Percentiles rank a stretch among this genome's conserved stretches.
Evolutionary conservation across 2,797 vertebrate genomes (phyloP).

Genomic region (Notolabrus celidotus): DNA sequence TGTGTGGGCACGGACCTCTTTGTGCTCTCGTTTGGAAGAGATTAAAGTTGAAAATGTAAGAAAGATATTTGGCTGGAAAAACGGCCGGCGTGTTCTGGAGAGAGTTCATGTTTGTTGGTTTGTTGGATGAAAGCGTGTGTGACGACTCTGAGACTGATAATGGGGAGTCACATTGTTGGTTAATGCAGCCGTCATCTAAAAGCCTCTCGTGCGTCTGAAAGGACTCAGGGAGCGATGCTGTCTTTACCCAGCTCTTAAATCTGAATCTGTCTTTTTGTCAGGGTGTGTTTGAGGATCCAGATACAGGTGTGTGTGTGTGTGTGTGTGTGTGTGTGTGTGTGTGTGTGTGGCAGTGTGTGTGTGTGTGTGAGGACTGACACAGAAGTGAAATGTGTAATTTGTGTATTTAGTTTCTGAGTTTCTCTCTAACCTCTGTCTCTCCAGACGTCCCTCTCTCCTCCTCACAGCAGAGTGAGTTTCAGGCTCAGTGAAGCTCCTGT

Average conservation of each 20-base stretch:
- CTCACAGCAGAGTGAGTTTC: slow-evolving; percentile 4
- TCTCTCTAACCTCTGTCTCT: slow-evolving; percentile 29
- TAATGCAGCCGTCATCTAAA: slow-evolving; percentile 73
- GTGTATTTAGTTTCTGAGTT: slow-evolving; percentile 38
- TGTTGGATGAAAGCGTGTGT: slow-evolving; percentile 64
- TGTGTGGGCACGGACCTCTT: slow-evolving; percentile 67
- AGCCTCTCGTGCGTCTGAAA: slow-evolving; percentile 66
- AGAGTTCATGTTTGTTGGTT: slow-evolving; percentile 56
- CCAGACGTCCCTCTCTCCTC: slow-evolving; percentile 29
- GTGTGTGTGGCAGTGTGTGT: slow-evolving; percentile 10
- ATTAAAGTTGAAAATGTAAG: slow-evolving; percentile 68
- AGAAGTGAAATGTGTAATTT: slow-evolving; percentile 52
- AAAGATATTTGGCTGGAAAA: slow-evolving; percentile 65
- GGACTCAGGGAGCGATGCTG: slow-evolving; percentile 51
- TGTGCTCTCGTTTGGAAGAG: slow-evolving; percentile 63
- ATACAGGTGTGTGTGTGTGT: slow-evolving; percentile 40
- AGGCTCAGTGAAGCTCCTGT: slow-evolving; percentile 22
- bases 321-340: slow-evolving; percentile 23
- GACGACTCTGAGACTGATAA: slow-evolving; percentile 66
- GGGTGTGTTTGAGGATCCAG: slow-evolving; percentile 57
- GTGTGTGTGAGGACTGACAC: slow-evolving; percentile 39
- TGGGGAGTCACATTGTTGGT: slow-evolving; percentile 63
- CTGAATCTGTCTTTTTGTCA: slow-evolving; percentile 56
- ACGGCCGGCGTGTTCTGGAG: slow-evolving; percentile 61
- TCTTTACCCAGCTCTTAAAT: slow-evolving; percentile 70